These are phyloP conservation scores for Thalassophryne amazonica DNA, from an alignment of 2,797 vertebrate genomes.

Conservation along the genomic window DNA sequence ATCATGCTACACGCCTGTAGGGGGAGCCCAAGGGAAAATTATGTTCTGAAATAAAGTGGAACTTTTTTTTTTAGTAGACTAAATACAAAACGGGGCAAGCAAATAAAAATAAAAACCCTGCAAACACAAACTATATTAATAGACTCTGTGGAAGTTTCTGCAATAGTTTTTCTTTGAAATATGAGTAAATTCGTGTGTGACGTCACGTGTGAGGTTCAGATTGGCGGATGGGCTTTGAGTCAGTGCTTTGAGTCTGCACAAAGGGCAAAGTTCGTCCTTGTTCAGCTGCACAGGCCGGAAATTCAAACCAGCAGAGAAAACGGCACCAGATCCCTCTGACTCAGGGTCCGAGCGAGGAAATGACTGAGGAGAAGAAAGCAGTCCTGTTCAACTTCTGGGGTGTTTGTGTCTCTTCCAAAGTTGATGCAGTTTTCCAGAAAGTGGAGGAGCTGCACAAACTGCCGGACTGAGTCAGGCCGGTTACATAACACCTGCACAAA, in stretches of 20 bases:
- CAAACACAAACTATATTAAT: no score
- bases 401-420: conserved; percentile 17
- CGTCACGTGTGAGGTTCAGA: not conserved
- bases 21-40: no score
- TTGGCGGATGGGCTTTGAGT: not conserved
- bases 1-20: no score
- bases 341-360: not conserved
- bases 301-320: not conserved
- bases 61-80: no score
- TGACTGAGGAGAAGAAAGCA: conserved; percentile 47
- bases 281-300: no score
- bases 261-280: not conserved
- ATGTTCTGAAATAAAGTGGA: no score
- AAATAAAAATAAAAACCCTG: no score
- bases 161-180: no score
- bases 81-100: no score
- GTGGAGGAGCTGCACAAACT: conserved; percentile 36
- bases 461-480: conserved; percentile 34
- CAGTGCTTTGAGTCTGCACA: not conserved
- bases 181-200: no score
- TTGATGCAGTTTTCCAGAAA: conserved; percentile 3
- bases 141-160: no score
- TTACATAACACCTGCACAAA: not conserved
- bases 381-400: conserved; percentile 67
- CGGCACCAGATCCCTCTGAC: not conserved